Percentiles rank a stretch among this genome's conserved stretches.
These are phyloP conservation scores for Rhyacichthys aspro DNA, from an alignment of 2,797 vertebrate genomes.

Conservation along the genomic window DNA sequence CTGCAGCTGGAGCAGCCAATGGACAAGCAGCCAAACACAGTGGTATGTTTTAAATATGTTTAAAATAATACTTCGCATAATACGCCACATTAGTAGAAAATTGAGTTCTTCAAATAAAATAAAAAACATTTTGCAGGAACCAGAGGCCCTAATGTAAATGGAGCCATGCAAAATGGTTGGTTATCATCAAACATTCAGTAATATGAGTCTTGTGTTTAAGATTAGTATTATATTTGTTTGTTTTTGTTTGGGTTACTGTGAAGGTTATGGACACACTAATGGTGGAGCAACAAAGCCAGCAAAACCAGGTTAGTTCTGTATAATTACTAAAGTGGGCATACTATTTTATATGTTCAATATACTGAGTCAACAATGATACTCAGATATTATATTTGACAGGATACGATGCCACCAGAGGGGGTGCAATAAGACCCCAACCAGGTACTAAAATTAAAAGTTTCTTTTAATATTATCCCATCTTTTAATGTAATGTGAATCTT, in stretches of 20 bases:
- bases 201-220: neutral
- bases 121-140: conserved; percentile 38
- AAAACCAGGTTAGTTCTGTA: conserved; percentile 44
- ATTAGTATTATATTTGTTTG: neutral
- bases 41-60: conserved; percentile 32
- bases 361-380: neutral
- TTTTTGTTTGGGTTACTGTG: conserved; percentile 14
- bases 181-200: neutral
- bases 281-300: conserved; percentile 33
- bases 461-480: neutral
- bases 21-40: conserved; percentile 44
- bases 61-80: neutral
- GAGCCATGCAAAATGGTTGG: conserved; percentile 44
- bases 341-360: too few species aligned
- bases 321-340: neutral
- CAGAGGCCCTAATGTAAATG: conserved; percentile 32
- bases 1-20: conserved; percentile 31
- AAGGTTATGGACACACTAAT: conserved; percentile 48
- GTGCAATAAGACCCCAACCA: conserved; percentile 49
- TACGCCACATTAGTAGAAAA: neutral
- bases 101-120: conserved; percentile 5
- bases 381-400: conserved; percentile 37
- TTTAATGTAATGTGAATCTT: neutral
- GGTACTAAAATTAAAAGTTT: conserved; percentile 35
- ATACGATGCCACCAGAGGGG: conserved; percentile 50